A percentile compares a stretch with the other conserved stretches of the same genome.
Conservation (phyloP, 2,113 vertebrate genomes). For the Grantiella picta region DNA sequence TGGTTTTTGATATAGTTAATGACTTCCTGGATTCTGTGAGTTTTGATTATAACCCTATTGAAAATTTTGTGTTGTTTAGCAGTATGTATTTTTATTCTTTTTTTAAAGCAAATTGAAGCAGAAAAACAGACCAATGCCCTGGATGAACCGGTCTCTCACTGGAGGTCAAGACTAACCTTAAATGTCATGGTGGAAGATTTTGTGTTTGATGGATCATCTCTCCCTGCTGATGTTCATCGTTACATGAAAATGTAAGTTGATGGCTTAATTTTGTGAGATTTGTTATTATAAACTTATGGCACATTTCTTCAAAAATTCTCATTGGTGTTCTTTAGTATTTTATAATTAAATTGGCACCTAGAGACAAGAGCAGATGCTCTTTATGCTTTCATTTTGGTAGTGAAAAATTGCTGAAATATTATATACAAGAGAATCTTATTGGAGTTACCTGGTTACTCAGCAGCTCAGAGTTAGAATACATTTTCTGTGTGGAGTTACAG, state of each 20-base stretch:
- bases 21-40: neutral
- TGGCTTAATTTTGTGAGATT: neutral
- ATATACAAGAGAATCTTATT: neutral
- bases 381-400: neutral
- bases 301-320: neutral
- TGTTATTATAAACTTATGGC: neutral
- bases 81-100: neutral
- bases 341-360: neutral
- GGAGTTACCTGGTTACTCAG: neutral
- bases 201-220: conserved; percentile 86
- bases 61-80: neutral
- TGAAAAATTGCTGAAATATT: neutral
- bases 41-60: neutral
- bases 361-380: neutral
- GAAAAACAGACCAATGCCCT: conserved; percentile 64
- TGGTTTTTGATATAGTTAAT: neutral
- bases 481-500: neutral
- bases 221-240: conserved; percentile 92
- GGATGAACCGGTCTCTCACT: conserved; percentile 89
- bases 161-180: conserved; percentile 90
- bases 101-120: conserved; percentile 73
- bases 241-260: conserved; percentile 87
- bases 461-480: neutral
- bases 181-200: conserved; percentile 93
- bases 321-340: neutral